Conservation (phyloP, 2,113 vertebrate species). For the Sigmodon hispidus region DNA sequence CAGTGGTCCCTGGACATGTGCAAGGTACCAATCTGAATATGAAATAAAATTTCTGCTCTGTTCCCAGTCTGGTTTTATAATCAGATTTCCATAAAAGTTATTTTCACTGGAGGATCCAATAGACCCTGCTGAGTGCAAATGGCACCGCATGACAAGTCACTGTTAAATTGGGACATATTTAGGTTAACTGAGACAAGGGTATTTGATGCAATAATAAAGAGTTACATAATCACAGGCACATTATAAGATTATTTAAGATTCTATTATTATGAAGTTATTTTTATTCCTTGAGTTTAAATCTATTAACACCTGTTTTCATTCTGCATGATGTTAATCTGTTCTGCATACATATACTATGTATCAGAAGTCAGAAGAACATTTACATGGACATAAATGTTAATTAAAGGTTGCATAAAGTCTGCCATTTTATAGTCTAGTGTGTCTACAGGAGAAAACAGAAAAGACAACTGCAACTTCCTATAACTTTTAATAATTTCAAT, state of each 20-base stretch:
- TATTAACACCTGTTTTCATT: not conserved
- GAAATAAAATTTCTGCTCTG: not conserved
- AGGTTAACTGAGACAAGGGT: not conserved
- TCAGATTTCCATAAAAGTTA: not conserved
- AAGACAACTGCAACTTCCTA: not conserved
- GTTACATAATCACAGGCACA: not conserved
- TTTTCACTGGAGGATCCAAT: not conserved
- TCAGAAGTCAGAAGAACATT: not conserved
- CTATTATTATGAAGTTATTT: not conserved
- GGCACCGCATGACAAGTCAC: not conserved
- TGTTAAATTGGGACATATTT: not conserved
- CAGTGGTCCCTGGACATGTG: not conserved
- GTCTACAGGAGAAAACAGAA: not conserved
- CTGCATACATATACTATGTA: not conserved
- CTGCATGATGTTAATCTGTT: not conserved
- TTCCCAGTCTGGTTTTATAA: not conserved
- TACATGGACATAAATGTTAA: not conserved
- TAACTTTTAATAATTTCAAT: not conserved
- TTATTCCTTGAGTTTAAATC: not conserved
- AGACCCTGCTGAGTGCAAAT: not conserved
- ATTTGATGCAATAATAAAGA: not conserved
- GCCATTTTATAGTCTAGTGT: not conserved
- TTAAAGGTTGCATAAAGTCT: not conserved
- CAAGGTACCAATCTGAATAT: not conserved
- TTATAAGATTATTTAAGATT: not conserved